phyloP scores from a whole-genome alignment of 2,888 invertebrate genomes.

The Zygaena filipendulae region DNA sequence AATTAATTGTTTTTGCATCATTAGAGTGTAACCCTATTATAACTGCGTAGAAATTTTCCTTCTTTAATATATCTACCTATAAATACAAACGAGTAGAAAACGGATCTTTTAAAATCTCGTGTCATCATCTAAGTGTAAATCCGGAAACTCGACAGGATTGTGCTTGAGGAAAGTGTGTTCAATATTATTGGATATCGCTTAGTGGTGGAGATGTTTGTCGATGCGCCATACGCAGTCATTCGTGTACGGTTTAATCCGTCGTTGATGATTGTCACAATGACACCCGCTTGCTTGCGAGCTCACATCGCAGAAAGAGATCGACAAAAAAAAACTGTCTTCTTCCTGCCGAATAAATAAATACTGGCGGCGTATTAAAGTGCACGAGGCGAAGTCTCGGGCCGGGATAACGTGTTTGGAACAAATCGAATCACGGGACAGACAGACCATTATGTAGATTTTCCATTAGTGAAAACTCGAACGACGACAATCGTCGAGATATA shows the following conservation, averaged over 20 bases:
- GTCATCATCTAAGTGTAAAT: too few species aligned
- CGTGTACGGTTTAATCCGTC: constrained; percentile 31
- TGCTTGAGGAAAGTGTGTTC: too few species aligned
- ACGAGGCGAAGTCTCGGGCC: constrained; percentile 22
- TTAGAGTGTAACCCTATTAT: too few species aligned
- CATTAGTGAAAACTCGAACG: constrained; percentile 58
- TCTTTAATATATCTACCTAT: too few species aligned
- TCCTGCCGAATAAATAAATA: constrained; percentile 39
- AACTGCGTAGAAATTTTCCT: too few species aligned
- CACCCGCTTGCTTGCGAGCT: constrained; percentile 30
- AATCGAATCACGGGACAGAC: constrained; percentile 51
- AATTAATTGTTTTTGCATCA: too few species aligned
- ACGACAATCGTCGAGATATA: too few species aligned
- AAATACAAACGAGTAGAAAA: too few species aligned
- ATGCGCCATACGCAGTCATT: constrained; percentile 26
- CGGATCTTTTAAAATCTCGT: too few species aligned
- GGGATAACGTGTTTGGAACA: constrained; percentile 40
- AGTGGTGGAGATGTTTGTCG: constrained; percentile 37
- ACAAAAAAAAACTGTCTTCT: constrained; percentile 39
- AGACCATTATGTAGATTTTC: constrained; percentile 61
- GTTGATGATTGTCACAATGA: constrained; percentile 34
- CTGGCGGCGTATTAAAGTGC: constrained; percentile 43
- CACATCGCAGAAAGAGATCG: constrained; percentile 34
- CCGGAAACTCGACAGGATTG: too few species aligned
- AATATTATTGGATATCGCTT: constrained; percentile 54